Conservation (phyloP, 2,888 invertebrate genomes). For the Lypha dubia region DNA sequence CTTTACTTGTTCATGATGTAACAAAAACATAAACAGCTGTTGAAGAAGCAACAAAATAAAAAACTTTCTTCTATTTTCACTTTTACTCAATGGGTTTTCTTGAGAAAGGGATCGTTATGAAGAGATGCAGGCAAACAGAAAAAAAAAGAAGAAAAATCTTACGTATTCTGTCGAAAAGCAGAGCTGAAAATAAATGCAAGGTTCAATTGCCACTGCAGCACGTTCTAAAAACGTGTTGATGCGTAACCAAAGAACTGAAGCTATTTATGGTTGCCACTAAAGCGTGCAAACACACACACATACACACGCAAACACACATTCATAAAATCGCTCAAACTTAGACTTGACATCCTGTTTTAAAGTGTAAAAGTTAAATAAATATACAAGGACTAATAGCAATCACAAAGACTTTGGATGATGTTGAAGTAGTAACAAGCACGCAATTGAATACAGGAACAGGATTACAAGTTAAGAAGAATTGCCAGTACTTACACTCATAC, state of each 20-base stretch:
- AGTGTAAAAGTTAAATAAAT: constrained; percentile 68
- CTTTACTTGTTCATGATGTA: constrained; percentile 22
- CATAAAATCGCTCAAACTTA: constrained; percentile 15
- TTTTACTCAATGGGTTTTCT: constrained; percentile 39
- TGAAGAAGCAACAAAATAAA: background rate
- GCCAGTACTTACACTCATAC: constrained; percentile 7
- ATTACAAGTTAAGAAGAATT: constrained; percentile 15
- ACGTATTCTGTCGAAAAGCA: constrained; percentile 41
- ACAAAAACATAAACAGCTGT: constrained; percentile 60
- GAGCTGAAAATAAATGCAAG: constrained; percentile 43
- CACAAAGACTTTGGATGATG: constrained; percentile 30
- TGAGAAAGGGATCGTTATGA: background rate
- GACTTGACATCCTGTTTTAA: constrained; percentile 45
- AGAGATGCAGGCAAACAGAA: constrained; percentile 10
- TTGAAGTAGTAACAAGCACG: constrained; percentile 34
- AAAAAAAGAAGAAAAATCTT: constrained; percentile 40
- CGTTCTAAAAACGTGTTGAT: constrained; percentile 70
- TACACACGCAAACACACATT: background rate
- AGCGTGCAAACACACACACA: constrained; percentile 2
- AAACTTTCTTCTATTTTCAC: constrained; percentile 39
- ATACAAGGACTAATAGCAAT: constrained; percentile 54
- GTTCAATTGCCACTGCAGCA: constrained; percentile 66
- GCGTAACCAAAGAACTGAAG: constrained; percentile 69
- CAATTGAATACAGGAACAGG: constrained; percentile 44
- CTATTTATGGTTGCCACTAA: constrained; percentile 69